A percentile compares a stretch with the other conserved stretches of the same genome.
phyloP scores from a whole-genome alignment of 1,140 invertebrate genomes.

The Cylas formicarius region DNA sequence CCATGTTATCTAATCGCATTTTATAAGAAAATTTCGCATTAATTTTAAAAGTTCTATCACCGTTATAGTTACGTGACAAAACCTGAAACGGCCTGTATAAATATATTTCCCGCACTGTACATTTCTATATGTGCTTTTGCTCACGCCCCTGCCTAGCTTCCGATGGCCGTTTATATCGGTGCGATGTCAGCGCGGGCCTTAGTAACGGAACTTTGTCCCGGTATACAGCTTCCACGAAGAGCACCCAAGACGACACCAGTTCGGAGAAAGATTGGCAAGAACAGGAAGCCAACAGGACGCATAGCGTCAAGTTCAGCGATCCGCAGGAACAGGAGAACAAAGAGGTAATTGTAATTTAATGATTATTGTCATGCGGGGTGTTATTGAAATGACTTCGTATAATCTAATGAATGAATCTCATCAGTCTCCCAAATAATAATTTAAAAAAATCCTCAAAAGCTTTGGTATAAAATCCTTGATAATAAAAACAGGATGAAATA shows the following conservation, averaged over 20 bases:
- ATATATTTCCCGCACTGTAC: constrained; percentile 18
- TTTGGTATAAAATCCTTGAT: no score
- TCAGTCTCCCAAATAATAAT: no score
- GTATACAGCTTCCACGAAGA: constrained; percentile 26
- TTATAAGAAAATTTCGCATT: no score
- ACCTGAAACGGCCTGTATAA: neutral
- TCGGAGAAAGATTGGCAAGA: constrained; percentile 70
- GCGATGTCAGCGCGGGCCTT: constrained; percentile 36
- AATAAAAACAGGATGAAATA: no score
- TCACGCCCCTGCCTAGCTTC: constrained; percentile 31
- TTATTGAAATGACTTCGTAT: no score
- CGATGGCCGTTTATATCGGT: constrained; percentile 43
- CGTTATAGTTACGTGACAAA: no score
- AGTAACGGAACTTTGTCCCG: constrained; percentile 37
- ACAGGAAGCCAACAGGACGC: constrained; percentile 69
- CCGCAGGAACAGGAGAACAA: constrained; percentile 64
- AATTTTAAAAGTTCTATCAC: no score
- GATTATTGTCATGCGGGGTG: no score
- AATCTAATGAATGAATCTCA: no score
- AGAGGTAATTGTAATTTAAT: no score
- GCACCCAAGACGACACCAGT: constrained; percentile 51
- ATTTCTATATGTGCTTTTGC: constrained; percentile 27
- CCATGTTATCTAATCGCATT: no score
- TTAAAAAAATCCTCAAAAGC: no score
- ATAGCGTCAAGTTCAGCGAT: constrained; percentile 85